Evolutionary conservation across 2,888 invertebrate species (phyloP).

Genomic region (Ennomos erosarius): DNA sequence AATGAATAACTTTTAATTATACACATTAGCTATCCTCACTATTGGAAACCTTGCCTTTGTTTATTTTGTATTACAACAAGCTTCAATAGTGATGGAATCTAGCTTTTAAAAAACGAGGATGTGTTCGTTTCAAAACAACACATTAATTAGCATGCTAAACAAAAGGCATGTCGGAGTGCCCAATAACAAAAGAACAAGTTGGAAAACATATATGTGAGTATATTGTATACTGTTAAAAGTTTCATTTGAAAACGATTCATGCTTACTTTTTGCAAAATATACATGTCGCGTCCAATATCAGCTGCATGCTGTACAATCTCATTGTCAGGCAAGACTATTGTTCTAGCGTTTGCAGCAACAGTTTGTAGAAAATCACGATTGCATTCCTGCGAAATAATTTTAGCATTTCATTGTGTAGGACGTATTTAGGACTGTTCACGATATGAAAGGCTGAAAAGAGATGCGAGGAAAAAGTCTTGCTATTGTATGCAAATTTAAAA

Average conservation of each 20-base stretch:
- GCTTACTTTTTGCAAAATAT: slow-evolving; percentile 73
- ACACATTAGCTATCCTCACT: too few species aligned
- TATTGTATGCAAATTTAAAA: slow-evolving; percentile 9
- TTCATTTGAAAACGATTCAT: slow-evolving; percentile 13
- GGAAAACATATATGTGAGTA: neutral
- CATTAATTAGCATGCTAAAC: too few species aligned
- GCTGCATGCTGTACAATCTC: slow-evolving; percentile 78
- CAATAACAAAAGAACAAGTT: slow-evolving; percentile 9
- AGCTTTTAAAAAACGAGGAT: too few species aligned
- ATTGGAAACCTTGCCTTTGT: too few species aligned
- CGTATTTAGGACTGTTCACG: slow-evolving; percentile 24
- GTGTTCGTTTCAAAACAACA: too few species aligned
- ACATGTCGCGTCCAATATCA: slow-evolving; percentile 80
- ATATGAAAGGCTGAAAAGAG: neutral
- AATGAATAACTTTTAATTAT: too few species aligned
- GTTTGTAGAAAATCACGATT: slow-evolving; percentile 76
- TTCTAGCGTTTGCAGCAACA: slow-evolving; percentile 69
- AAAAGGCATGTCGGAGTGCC: neutral
- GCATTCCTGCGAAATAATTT: slow-evolving; percentile 57
- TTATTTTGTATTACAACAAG: too few species aligned
- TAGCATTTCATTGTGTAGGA: slow-evolving; percentile 26
- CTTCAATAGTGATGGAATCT: too few species aligned
- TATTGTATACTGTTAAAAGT: slow-evolving; percentile 14
- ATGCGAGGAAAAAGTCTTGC: neutral
- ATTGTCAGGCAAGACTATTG: slow-evolving; percentile 74